Evolutionary conservation across 2,888 invertebrate genomes (phyloP).

Genomic region (Cremastinae sp.): DNA sequence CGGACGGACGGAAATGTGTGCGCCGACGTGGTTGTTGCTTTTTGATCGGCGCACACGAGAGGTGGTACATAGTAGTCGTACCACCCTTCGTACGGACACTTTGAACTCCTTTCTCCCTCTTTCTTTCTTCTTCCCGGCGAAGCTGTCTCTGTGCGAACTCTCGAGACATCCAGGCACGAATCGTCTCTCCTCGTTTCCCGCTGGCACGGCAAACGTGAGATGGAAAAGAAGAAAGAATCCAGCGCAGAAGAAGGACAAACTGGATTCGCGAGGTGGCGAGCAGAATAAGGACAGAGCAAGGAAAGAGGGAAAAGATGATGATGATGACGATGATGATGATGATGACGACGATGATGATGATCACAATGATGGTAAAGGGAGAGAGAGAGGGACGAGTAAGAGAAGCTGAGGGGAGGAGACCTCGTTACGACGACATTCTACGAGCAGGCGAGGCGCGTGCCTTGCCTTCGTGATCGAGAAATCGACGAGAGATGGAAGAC

Average conservation of each 20-base stretch:
- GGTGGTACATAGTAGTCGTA: slow-evolving; percentile 60
- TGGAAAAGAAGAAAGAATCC: slow-evolving; percentile 37
- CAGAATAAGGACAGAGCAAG: slow-evolving; percentile 32
- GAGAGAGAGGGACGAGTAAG: slow-evolving; percentile 55
- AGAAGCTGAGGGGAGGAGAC: slow-evolving; percentile 67
- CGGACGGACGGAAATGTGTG: slow-evolving; percentile 44
- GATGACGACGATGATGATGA: slow-evolving; percentile 30
- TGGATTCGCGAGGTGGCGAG: slow-evolving; percentile 41
- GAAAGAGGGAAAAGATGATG: slow-evolving; percentile 28
- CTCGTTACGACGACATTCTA: slow-evolving; percentile 80
- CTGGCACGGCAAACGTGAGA: slow-evolving; percentile 7
- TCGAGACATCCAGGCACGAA: slow-evolving; percentile 58
- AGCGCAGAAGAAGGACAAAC: slow-evolving; percentile 29
- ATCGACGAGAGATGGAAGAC: slow-evolving; percentile 64
- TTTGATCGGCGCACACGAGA: slow-evolving; percentile 54
- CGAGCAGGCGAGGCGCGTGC: slow-evolving; percentile 78
- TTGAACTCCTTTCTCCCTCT: slow-evolving; percentile 32
- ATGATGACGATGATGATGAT: slow-evolving; percentile 22
- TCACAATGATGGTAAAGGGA: slow-evolving; percentile 36
- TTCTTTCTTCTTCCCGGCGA: not conserved
- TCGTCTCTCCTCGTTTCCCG: slow-evolving; percentile 19
- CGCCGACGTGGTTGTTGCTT: slow-evolving; percentile 42
- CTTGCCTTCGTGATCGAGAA: slow-evolving; percentile 79
- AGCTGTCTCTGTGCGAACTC: slow-evolving; percentile 21
- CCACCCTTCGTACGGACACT: slow-evolving; percentile 58